These are phyloP conservation scores for Mormyrus iriodes DNA, from an alignment of 2,113 vertebrate genomes.

Conservation along the genomic window DNA sequence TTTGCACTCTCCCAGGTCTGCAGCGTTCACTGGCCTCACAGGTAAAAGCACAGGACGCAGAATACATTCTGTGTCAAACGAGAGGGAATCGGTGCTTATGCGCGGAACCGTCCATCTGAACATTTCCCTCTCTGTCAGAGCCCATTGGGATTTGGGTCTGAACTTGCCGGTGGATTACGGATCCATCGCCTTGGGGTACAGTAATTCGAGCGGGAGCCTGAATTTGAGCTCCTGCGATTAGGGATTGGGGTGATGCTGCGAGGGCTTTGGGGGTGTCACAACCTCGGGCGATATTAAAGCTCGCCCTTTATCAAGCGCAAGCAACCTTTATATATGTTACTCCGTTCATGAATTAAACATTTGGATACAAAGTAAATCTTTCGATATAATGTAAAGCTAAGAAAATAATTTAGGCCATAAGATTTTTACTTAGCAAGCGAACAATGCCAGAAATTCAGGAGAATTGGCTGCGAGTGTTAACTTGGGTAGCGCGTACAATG, in stretches of 20 bases:
- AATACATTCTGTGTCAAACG: neutral
- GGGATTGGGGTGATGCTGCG: slow-evolving; percentile 37
- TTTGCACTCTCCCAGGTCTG: neutral
- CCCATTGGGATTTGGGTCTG: slow-evolving; percentile 48
- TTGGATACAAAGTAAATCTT: neutral
- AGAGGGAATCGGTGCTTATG: slow-evolving; percentile 34
- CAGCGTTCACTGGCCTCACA: neutral
- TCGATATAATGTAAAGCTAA: neutral
- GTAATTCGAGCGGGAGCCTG: slow-evolving; percentile 48
- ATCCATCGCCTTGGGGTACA: slow-evolving; percentile 54
- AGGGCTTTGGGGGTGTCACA: slow-evolving; percentile 11
- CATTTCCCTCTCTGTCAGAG: slow-evolving; percentile 38
- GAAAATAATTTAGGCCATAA: slow-evolving; percentile 3
- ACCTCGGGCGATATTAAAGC: slow-evolving; percentile 16
- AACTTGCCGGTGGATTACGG: slow-evolving; percentile 55
- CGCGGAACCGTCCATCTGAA: slow-evolving; percentile 40
- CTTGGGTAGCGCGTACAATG: slow-evolving; percentile 37
- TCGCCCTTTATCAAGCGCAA: neutral
- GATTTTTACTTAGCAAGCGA: slow-evolving; percentile 12
- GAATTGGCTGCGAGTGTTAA: slow-evolving; percentile 28
- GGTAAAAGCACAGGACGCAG: neutral
- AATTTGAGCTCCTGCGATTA: slow-evolving; percentile 58
- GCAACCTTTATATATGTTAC: slow-evolving; percentile 4
- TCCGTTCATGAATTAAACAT: neutral
- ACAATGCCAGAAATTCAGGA: slow-evolving; percentile 31